Base-by-base conservation (phyloP, 2,797 vertebrate species). In the Cephalopachus bancanus region DNA sequence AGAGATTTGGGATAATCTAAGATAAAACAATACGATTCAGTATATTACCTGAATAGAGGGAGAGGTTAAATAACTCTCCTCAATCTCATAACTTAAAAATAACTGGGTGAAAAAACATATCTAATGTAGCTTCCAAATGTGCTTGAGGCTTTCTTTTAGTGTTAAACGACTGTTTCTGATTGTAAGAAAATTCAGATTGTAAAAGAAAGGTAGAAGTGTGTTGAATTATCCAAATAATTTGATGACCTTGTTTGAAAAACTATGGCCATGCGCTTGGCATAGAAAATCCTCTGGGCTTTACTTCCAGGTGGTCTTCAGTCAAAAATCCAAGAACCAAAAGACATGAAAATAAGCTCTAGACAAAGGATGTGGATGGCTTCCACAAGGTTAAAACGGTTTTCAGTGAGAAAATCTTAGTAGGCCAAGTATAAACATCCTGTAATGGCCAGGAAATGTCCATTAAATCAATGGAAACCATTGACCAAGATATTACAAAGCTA, bases 181-280 rank as follows among this genome's bases (percentile, higher is more conserved):
- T 49, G 20, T 55, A 89, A 94, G 24, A 87, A 89, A 83, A 67
- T 74, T 89, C 14, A 59, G 6, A 83, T 59, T 90, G 20, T 62
- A 95, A 1, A 7, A 62, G 10, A 7, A 64, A 81, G 24, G 33
- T 6, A n/a, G 1, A 80, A 72, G 1, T 59, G 5, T 55, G 30
- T 44, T 90, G 26, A 59, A 44, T 84, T 81, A 5, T 51, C 94
- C 11, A 78, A 84, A 80, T 1, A 69, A 49, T 49, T 55, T 78
- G 26, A 88, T 76, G 1, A 89, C 79, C 71, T 94, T 5, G 64
- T 65, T 83, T 94, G 65, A 28, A 24, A 93, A 96, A 93, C 59
- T 12, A 64, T 84, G 14, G 44, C 67, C n/a, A 72, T 85, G 7
- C 30, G 76, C 33, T 78, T 86, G 64, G 19, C 30, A 90, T 51